phyloP scores from a whole-genome alignment of 2,113 vertebrate species.

The Egretta garzetta region DNA sequence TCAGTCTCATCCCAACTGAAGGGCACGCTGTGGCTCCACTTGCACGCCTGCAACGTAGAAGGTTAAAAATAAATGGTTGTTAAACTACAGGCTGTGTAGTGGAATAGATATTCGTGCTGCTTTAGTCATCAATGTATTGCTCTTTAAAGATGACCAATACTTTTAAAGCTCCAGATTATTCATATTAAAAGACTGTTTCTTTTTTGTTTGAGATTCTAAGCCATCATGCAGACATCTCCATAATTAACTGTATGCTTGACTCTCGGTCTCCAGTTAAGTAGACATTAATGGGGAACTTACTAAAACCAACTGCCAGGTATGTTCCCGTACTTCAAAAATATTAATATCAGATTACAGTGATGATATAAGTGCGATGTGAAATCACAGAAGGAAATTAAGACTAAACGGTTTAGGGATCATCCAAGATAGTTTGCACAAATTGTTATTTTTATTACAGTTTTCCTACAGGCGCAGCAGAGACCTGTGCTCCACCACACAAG shows the following conservation, averaged over 20 bases:
- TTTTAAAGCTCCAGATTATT: conserved; percentile 8
- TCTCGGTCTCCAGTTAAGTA: not conserved
- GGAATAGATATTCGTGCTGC: not conserved
- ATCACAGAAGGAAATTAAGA: not conserved
- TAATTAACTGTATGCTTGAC: not conserved
- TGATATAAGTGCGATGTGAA: not conserved
- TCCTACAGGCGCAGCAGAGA: not conserved
- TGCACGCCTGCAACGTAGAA: not conserved
- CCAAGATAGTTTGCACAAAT: not conserved
- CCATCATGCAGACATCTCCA: not conserved
- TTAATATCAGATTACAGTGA: not conserved
- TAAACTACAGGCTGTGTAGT: not conserved
- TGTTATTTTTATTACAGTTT: not conserved
- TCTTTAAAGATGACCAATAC: conserved; percentile 9
- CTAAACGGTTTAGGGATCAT: not conserved
- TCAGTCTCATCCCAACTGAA: not conserved
- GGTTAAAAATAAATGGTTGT: not conserved
- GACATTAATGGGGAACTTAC: not conserved
- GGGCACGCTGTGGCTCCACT: fast-evolving
- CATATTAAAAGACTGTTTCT: not conserved
- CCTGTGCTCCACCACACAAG: not conserved
- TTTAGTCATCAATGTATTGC: conserved; percentile 1
- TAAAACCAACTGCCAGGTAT: not conserved
- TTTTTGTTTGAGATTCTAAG: not conserved
- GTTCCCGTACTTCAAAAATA: not conserved